Evolutionary conservation across 2,888 invertebrate genomes (phyloP), one percentile per base, ranked within the genome.

Genomic region (Odontothrips loti): DNA sequence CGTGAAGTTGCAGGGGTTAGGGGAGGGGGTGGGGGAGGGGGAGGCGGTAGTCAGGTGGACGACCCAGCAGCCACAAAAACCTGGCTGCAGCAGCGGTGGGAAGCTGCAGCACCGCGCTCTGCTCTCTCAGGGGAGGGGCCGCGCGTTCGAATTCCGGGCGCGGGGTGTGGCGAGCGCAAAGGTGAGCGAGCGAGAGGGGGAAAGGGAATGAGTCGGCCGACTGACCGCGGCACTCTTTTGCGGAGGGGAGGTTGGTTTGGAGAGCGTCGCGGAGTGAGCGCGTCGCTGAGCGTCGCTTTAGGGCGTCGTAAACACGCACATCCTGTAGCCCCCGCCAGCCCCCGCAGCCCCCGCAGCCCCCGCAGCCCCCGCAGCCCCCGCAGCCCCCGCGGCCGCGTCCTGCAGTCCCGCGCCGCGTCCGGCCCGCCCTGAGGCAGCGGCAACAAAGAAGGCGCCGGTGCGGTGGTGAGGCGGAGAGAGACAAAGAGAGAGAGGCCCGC

Each of bases 221-320:
- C 34, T 43, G 34, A 43, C 34, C 34, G 6, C 34, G 34, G 34
- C 34, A 43, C 34, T 43, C 34, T 2, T 43, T 43, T 2, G 34
- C 34, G 34, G 34, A 43, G 34, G 34, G 34, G 34, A 43, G 34
- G 34, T 43, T 43, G 34, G 34, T 43, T 43, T 43, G 34, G n/a
- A n/a, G n/a, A n/a, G n/a, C n/a, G n/a, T n/a, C n/a, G n/a, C n/a
- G n/a, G n/a, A n/a, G 34, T 43, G 34, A 43, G 34, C 2, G 34
- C 34, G 34, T 43, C 34, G 34, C 34, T 43, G 34, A 43, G 34
- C 34, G 34, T 43, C 34, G 34, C 34, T 43, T 43, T 58, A 58
- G n/a, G n/a, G 58, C 58, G 58, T 58, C 58, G 58, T 58, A 58
- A 58, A 58, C 58, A 58, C 58, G 58, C 58, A 58, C 58, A 58